Evolutionary conservation across 2,113 vertebrate genomes (phyloP), one percentile per base, ranked within the genome.

Genomic region (Charadrius vociferus): DNA sequence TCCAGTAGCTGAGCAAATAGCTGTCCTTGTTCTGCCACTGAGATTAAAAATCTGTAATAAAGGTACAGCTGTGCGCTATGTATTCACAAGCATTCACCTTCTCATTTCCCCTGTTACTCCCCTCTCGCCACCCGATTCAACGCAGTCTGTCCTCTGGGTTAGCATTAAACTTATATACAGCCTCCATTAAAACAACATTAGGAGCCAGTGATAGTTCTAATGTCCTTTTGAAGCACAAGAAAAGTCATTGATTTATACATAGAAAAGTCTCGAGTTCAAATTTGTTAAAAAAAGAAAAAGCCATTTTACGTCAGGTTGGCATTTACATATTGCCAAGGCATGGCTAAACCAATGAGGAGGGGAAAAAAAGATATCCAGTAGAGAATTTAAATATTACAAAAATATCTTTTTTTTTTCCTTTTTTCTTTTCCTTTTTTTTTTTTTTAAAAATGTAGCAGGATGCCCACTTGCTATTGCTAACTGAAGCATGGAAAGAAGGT

Each of bases 381-480:
- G 37, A 95, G 85, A 98, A 96, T 90, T 97, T 93, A 92, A 95
- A 92, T 96, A 83, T 98, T 98, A 98, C 97, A 98, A 98, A 98
- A 98, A 98, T 98, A 98, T 62, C 78, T 92, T 97, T 91, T 90
- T 86, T 80, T 95, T 97, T 80, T 95, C 97, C 90, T 34, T 30
- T 49, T 58, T 94, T 97, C 49, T 43, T 49, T n/a, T n/a, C n/a
- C 52, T 94, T 96, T 94, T 50, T 72, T 75, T 95, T 21, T 65
- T 12, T 98, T 96, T 58, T 15, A 96, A 98, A 98, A 97, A 98
- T 6, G 92, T 78, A 97, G 72, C 91, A 98, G 95, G 90, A 95
- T 96, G 92, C 65, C 75, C 93, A 95, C 79, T 97, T 94, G 93
- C 97, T 97, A 97, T 86, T 97, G 96, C 95, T 98, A 98, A 98